Evolutionary conservation across 2,888 invertebrate genomes (phyloP).

Genomic region (Cyclophora punctaria): DNA sequence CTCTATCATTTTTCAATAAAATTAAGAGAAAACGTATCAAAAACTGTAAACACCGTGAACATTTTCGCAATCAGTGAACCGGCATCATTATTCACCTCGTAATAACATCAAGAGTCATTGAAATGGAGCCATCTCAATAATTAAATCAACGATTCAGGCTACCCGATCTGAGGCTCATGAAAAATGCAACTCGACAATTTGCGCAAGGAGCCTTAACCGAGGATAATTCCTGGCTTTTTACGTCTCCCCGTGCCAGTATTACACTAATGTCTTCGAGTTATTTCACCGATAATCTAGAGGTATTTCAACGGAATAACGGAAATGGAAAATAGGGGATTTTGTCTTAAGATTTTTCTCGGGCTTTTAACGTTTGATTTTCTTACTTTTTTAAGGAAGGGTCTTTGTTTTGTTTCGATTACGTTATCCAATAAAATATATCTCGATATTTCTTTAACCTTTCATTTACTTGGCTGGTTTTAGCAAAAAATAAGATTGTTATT

Average conservation of each 20-base stretch:
- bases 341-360: not conserved
- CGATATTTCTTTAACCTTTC: too few relatives aligned
- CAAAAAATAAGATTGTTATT: too few relatives aligned
- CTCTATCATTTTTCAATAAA: too few relatives aligned
- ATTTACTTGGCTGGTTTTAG: too few relatives aligned
- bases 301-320: slow-evolving; percentile 11
- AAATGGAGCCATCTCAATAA: slow-evolving; percentile 51
- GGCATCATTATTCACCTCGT: slow-evolving; percentile 15
- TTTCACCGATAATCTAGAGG: slow-evolving; percentile 13
- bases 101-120: slow-evolving; percentile 18
- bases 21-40: too few relatives aligned
- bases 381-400: not conserved
- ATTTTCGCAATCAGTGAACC: not conserved
- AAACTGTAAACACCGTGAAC: too few relatives aligned
- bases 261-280: slow-evolving; percentile 23
- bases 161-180: slow-evolving; percentile 44
- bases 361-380: not conserved
- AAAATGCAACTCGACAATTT: slow-evolving; percentile 69
- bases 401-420: too few relatives aligned
- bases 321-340: slow-evolving; percentile 8
- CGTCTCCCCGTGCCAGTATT: slow-evolving; percentile 20
- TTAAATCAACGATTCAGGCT: slow-evolving; percentile 67
- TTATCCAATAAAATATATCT: too few relatives aligned
- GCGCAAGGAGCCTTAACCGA: slow-evolving; percentile 35
- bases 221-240: slow-evolving; percentile 44